Percentiles rank a stretch among this genome's conserved stretches.
Evolutionary conservation across 2,797 vertebrate species (phyloP).

Genomic region (Clamator glandarius): DNA sequence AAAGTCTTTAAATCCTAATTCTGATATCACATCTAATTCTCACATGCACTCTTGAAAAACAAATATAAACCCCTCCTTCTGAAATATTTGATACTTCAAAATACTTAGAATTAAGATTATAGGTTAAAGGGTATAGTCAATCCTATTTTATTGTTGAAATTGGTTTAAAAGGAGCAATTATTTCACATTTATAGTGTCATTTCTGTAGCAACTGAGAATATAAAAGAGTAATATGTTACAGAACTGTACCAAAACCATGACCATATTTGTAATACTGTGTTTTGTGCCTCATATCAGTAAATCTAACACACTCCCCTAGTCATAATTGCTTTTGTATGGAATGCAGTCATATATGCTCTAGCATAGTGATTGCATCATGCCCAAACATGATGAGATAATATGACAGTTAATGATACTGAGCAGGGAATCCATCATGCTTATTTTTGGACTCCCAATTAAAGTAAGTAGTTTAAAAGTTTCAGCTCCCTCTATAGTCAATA

Average conservation of each 20-base stretch:
- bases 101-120: neutral
- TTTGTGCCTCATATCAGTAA: neutral
- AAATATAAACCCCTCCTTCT: neutral
- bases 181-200: neutral
- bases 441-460: neutral
- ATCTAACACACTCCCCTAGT: neutral
- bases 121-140: neutral
- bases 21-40: neutral
- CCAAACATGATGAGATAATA: neutral
- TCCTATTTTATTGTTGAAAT: neutral
- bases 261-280: neutral
- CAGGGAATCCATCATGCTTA: neutral
- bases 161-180: neutral
- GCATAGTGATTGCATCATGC: neutral
- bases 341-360: neutral
- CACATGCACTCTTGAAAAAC: rapidly evolving
- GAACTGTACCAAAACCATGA: neutral
- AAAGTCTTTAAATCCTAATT: neutral
- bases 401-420: neutral
- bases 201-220: neutral
- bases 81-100: neutral
- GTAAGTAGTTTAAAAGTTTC: neutral
- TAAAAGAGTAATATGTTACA: neutral
- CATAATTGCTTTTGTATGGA: neutral
- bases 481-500: neutral